Evolutionary conservation across 2,797 vertebrate species (phyloP).

Genomic region (Sebastes wilsoni): DNA sequence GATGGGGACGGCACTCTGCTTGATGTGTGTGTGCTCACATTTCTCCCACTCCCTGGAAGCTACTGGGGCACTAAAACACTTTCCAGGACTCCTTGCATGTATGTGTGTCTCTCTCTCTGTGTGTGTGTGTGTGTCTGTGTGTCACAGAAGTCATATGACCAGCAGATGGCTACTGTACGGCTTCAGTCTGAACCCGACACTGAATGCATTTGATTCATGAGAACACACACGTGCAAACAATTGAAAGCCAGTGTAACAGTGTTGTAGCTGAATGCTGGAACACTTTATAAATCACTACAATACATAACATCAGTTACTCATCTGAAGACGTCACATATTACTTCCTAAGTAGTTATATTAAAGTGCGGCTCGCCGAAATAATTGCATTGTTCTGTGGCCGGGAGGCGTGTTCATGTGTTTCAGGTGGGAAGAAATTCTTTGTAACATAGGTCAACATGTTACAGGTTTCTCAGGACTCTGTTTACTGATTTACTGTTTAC

Average conservation of each 20-base stretch:
- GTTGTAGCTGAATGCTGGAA: not conserved
- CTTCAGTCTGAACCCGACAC: conserved; percentile 20
- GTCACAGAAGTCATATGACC: conserved; percentile 64
- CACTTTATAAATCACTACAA: not conserved
- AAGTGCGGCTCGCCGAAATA: too few species aligned
- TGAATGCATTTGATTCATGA: conserved; percentile 57
- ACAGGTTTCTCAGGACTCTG: too few species aligned
- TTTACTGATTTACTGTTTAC: too few species aligned
- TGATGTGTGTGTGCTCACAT: conserved; percentile 27
- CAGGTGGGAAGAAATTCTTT: too few species aligned
- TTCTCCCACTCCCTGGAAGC: conserved; percentile 45
- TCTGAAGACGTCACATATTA: not conserved
- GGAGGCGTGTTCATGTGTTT: too few species aligned
- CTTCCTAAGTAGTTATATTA: not conserved
- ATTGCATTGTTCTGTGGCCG: too few species aligned
- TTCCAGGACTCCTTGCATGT: not conserved
- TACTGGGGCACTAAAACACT: conserved; percentile 15
- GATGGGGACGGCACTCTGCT: conserved; percentile 26
- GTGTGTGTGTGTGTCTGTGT: not conserved
- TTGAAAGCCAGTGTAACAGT: not conserved
- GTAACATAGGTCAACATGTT: too few species aligned
- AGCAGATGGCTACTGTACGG: conserved; percentile 58
- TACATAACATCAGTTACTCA: not conserved
- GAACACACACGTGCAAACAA: conserved; percentile 4
- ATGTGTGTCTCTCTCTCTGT: not conserved